Evolutionary conservation across 2,797 vertebrate genomes (phyloP).

Genomic region (Fringilla coelebs): DNA sequence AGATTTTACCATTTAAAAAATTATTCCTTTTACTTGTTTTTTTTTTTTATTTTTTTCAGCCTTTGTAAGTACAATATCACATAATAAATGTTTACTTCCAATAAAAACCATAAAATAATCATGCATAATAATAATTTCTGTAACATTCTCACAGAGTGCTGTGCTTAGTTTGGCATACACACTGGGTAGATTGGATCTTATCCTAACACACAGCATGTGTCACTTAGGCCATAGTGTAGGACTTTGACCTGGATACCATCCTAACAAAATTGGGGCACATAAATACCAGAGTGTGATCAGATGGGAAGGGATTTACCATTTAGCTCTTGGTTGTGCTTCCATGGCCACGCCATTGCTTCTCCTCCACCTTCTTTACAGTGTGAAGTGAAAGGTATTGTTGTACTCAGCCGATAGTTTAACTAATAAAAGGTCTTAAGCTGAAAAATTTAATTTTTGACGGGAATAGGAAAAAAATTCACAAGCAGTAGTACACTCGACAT

Average conservation of each 20-base stretch:
- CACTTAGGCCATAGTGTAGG: not conserved
- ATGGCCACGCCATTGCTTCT: not conserved
- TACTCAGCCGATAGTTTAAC: not conserved
- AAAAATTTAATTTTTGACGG: not conserved
- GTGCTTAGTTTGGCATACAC: not conserved
- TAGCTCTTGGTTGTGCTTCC: not conserved
- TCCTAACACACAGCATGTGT: not conserved
- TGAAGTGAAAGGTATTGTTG: not conserved
- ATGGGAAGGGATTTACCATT: not conserved
- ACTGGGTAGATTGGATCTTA: not conserved
- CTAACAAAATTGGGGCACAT: not conserved
- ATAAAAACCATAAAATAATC: accelerated
- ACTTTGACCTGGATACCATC: not conserved
- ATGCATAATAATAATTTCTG: not conserved
- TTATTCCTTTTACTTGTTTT: not conserved
- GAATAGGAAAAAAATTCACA: not conserved
- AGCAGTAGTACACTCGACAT: not conserved
- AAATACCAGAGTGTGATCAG: not conserved
- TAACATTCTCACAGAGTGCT: not conserved
- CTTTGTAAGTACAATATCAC: not conserved
- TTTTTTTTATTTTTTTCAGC: not conserved
- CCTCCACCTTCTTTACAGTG: not conserved
- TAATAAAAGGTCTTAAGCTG: not conserved
- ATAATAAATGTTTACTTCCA: not conserved
- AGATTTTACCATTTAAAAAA: not conserved